Percentiles rank a stretch among this genome's conserved stretches.
Evolutionary conservation across 2,113 vertebrate genomes (phyloP).

Genomic region (Pygoscelis adeliae): DNA sequence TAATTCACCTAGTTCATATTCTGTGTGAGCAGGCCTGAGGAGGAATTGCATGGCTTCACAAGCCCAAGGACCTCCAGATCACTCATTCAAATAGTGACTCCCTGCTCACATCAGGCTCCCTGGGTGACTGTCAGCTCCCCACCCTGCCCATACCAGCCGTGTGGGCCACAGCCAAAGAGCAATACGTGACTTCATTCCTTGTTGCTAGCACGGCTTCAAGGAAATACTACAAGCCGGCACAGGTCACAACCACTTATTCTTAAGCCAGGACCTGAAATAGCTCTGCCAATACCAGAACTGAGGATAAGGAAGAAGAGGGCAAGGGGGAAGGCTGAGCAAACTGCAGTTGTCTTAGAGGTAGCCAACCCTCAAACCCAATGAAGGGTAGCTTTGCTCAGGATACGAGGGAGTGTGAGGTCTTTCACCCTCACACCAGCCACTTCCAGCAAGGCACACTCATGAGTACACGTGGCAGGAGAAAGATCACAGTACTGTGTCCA

Average conservation of each 20-base stretch:
- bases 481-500: neutral
- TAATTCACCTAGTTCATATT: neutral
- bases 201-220: neutral
- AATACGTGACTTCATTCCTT: fast-evolving
- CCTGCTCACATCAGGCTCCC: neutral
- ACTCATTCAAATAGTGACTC: neutral
- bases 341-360: neutral
- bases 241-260: neutral
- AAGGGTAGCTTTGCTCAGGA: neutral
- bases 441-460: neutral
- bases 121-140: neutral
- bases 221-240: neutral
- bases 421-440: fast-evolving
- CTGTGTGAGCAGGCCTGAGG: fast-evolving
- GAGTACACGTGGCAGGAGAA: fast-evolving
- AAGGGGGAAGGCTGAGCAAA: neutral
- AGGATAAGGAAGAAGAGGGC: neutral
- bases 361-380: fast-evolving
- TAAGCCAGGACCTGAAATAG: neutral
- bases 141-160: neutral
- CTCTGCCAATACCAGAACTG: neutral
- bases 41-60: neutral
- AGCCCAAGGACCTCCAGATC: neutral
- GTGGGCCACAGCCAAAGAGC: neutral
- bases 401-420: neutral